Evolutionary conservation across 2,888 invertebrate genomes (phyloP).

Genomic region (Tenodera sinensis): DNA sequence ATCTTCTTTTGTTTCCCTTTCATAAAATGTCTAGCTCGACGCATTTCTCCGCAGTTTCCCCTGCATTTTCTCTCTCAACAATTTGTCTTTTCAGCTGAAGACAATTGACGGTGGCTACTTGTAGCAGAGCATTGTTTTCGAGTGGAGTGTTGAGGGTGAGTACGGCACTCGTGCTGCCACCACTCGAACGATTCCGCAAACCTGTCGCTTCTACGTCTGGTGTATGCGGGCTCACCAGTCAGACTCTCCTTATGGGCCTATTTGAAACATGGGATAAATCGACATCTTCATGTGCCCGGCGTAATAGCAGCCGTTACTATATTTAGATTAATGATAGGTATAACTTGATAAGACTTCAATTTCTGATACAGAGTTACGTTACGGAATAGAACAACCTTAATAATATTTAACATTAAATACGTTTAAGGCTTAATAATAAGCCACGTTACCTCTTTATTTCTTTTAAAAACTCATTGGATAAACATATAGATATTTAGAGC

Average conservation of each 20-base stretch:
- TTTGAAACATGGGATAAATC: not conserved
- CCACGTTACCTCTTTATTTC: no score
- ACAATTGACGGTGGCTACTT: constrained; percentile 7
- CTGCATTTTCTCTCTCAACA: constrained; percentile 5
- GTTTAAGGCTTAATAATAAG: no score
- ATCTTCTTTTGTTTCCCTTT: constrained; percentile 7
- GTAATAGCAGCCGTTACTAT: no score
- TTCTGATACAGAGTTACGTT: no score
- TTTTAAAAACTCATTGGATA: no score
- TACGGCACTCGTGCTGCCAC: constrained; percentile 9
- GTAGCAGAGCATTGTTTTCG: not conserved
- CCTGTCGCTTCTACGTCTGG: not conserved
- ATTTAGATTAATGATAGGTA: no score
- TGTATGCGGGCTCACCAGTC: not conserved
- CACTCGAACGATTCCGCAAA: not conserved
- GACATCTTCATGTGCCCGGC: no score
- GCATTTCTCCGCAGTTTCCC: not conserved
- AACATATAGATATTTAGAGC: no score
- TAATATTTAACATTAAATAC: no score
- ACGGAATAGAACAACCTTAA: no score
- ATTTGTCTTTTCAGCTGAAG: constrained; percentile 13
- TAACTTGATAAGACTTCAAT: no score
- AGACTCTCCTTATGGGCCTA: not conserved
- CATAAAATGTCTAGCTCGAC: not conserved
- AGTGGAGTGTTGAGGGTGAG: not conserved